phyloP scores from a whole-genome alignment of 2,888 invertebrate genomes.

The Diarsia dahlii region DNA sequence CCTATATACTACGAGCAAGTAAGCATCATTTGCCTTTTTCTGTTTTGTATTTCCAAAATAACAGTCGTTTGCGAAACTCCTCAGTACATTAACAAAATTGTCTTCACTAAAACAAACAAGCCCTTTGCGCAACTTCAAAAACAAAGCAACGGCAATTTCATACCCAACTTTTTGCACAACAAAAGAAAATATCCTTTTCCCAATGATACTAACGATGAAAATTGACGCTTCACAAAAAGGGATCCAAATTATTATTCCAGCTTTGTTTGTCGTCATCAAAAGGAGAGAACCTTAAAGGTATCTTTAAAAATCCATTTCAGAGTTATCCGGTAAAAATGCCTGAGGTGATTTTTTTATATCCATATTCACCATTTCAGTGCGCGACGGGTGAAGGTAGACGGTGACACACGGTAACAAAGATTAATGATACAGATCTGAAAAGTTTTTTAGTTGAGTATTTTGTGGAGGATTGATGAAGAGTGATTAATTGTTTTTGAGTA shows the following conservation, averaged over 20 bases:
- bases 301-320: slow-evolving; percentile 76
- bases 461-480: slow-evolving; percentile 30
- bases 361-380: slow-evolving; percentile 69
- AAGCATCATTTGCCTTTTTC: slow-evolving; percentile 4
- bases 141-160: slow-evolving; percentile 57
- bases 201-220: slow-evolving; percentile 75
- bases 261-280: slow-evolving; percentile 81
- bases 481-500: slow-evolving; percentile 32
- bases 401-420: slow-evolving; percentile 61
- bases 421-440: slow-evolving; percentile 45
- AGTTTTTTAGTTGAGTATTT: slow-evolving; percentile 34
- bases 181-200: slow-evolving; percentile 72
- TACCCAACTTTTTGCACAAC: slow-evolving; percentile 61
- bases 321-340: slow-evolving; percentile 70
- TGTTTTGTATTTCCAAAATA: slow-evolving; percentile 27
- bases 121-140: slow-evolving; percentile 55
- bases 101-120: slow-evolving; percentile 58
- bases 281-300: slow-evolving; percentile 71
- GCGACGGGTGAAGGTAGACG: slow-evolving; percentile 50
- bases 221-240: slow-evolving; percentile 70
- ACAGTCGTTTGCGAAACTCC: slow-evolving; percentile 35
- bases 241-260: slow-evolving; percentile 78
- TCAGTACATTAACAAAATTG: slow-evolving; percentile 54
- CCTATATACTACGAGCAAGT: background rate
- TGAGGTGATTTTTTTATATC: slow-evolving; percentile 73